These are phyloP conservation scores for Fregata magnificens DNA, from an alignment of 2,113 vertebrate species.

Conservation along the genomic window DNA sequence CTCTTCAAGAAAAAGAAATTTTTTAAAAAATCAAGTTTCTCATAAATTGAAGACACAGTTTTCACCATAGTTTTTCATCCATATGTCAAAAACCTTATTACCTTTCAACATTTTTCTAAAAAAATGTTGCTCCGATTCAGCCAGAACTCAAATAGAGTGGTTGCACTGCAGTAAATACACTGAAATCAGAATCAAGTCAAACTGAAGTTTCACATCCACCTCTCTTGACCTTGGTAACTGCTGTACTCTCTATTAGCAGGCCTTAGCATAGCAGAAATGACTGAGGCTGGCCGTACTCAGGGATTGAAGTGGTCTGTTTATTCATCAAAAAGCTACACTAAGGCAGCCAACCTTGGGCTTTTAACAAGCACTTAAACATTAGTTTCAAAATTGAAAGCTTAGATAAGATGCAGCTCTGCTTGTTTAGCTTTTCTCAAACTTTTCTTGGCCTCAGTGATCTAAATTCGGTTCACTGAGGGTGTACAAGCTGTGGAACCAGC, in stretches of 20 bases:
- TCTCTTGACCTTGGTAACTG: not conserved
- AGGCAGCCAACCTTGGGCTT: not conserved
- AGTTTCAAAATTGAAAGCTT: slow-evolving; percentile 1
- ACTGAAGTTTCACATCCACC: not conserved
- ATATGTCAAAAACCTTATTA: not conserved
- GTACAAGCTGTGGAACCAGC: not conserved
- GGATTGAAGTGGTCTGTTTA: not conserved
- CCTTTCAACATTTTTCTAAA: not conserved
- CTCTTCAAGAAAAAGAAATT: accelerated
- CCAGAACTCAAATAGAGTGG: not conserved
- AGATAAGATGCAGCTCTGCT: not conserved
- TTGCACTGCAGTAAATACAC: not conserved
- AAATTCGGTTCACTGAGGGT: not conserved
- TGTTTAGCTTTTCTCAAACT: slow-evolving; percentile 1
- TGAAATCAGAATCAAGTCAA: not conserved
- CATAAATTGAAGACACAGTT: not conserved
- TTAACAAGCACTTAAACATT: not conserved
- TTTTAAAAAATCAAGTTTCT: not conserved
- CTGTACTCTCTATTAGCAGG: not conserved
- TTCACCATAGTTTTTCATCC: not conserved
- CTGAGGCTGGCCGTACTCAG: not conserved
- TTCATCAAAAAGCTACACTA: not conserved
- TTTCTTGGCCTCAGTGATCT: slow-evolving; percentile 20
- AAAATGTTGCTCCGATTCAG: not conserved
- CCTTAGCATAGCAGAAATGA: not conserved